Conservation (phyloP, 35 echinoderm and acorn worm genomes). For the Eucidaris tribuloides region DNA sequence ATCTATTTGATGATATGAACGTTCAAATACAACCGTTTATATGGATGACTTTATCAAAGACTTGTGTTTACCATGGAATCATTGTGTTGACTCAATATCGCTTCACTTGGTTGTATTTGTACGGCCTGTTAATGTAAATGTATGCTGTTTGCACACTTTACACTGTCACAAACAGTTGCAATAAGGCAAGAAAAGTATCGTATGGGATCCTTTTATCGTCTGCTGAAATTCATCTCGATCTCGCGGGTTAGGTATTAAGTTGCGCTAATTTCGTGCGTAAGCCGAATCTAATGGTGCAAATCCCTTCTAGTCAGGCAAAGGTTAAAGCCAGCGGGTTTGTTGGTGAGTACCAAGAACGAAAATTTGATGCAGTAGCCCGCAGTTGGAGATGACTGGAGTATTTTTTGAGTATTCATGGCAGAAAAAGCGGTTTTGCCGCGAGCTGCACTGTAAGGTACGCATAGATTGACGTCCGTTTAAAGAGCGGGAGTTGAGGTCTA, state of each 20-base stretch:
- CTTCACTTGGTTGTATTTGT: conserved; percentile 24
- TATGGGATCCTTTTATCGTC: conserved; percentile 10
- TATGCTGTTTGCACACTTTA: conserved; percentile 36
- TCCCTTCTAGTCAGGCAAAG: not conserved
- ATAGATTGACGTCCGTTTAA: conserved; percentile 28
- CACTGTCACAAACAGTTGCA: conserved; percentile 37
- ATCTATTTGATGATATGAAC: conserved; percentile 8
- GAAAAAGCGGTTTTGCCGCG: not conserved
- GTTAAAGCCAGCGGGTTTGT: not conserved
- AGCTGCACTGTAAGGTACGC: conserved; percentile 17
- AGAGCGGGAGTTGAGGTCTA: conserved; percentile 20
- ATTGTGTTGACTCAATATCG: conserved; percentile 33
- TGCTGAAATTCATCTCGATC: conserved; percentile 11
- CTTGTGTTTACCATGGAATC: conserved; percentile 8
- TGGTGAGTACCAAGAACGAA: not conserved
- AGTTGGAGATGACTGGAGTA: conserved; percentile 2
- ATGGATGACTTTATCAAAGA: conserved; percentile 8
- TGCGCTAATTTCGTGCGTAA: conserved; percentile 28
- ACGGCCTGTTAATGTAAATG: conserved; percentile 29
- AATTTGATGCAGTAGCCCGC: not conserved
- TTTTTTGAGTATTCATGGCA: conserved; percentile 36
- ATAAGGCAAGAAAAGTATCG: not conserved
- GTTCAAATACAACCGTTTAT: conserved; percentile 17
- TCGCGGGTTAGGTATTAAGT: not conserved
- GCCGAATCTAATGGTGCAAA: conserved; percentile 35